Evolutionary conservation across 2,888 invertebrate species (phyloP).

Genomic region (Harpalus rubripes): DNA sequence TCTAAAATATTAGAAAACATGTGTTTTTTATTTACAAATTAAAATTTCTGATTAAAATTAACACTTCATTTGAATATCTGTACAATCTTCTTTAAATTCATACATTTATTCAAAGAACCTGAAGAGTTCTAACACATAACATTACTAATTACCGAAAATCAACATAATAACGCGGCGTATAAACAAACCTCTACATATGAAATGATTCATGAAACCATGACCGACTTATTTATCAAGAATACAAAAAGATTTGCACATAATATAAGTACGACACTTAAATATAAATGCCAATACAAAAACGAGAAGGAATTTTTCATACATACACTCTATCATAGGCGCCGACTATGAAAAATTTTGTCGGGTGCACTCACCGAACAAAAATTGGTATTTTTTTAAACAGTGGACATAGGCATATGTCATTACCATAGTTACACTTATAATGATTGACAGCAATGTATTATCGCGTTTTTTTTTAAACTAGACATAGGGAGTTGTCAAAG

Average conservation of each 20-base stretch:
- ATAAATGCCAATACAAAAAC: neutral
- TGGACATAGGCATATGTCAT: too few relatives aligned
- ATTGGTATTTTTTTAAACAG: too few relatives aligned
- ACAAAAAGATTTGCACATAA: slow-evolving; percentile 15
- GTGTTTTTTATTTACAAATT: too few relatives aligned
- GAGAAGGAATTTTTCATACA: too few relatives aligned
- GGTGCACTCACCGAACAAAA: too few relatives aligned
- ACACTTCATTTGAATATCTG: neutral
- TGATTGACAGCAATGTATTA: too few relatives aligned
- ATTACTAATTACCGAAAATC: neutral
- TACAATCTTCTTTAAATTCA: neutral
- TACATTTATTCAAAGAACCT: neutral
- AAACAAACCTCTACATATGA: neutral
- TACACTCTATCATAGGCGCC: too few relatives aligned
- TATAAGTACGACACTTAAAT: slow-evolving; percentile 24
- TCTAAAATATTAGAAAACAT: too few relatives aligned
- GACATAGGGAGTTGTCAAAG: too few relatives aligned
- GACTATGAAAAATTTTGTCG: too few relatives aligned
- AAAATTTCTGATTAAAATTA: neutral
- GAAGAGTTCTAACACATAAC: neutral
- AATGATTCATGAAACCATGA: slow-evolving; percentile 21
- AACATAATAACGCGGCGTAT: neutral
- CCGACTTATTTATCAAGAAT: slow-evolving; percentile 21
- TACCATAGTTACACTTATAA: too few relatives aligned
- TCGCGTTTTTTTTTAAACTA: too few relatives aligned